Evolutionary conservation across 1,140 invertebrate genomes (phyloP).

Genomic region (Caerostris extrusa): DNA sequence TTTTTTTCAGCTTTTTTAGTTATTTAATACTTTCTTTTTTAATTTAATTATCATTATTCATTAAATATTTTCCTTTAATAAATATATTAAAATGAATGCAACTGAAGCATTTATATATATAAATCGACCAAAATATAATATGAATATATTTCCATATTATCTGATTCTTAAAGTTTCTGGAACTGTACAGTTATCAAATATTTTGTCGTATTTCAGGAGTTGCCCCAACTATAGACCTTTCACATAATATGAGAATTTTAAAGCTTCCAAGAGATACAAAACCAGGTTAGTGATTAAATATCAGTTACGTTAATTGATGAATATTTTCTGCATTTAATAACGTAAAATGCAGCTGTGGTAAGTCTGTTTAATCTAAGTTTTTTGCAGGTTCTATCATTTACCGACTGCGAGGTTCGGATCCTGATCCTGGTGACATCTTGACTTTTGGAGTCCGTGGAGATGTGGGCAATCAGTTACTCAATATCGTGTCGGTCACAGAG

Average conservation of each 20-base stretch:
- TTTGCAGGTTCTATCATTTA: slow-evolving; percentile 88
- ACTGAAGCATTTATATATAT: not conserved
- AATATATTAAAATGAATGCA: no score
- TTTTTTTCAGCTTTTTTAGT: no score
- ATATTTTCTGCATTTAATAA: not conserved
- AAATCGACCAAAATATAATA: no score
- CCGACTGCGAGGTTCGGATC: slow-evolving; percentile 91
- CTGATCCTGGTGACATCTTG: slow-evolving; percentile 86
- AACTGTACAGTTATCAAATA: not conserved
- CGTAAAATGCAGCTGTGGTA: not conserved
- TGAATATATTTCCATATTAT: no score
- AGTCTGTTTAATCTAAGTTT: not conserved
- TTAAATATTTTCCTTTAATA: no score
- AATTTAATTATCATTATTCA: no score
- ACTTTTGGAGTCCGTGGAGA: slow-evolving; percentile 76
- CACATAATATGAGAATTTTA: slow-evolving; percentile 79
- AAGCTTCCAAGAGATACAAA: slow-evolving; percentile 78
- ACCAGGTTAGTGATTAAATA: slow-evolving; percentile 66
- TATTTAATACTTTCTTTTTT: no score
- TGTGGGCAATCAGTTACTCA: slow-evolving; percentile 76
- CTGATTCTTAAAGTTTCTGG: no score
- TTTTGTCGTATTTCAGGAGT: slow-evolving; percentile 65
- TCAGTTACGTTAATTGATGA: not conserved
- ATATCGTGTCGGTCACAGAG: slow-evolving; percentile 77
- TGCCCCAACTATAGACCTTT: slow-evolving; percentile 79